Evolutionary conservation across 1,140 invertebrate species (phyloP).

Genomic region (Berghia stephanieae): DNA sequence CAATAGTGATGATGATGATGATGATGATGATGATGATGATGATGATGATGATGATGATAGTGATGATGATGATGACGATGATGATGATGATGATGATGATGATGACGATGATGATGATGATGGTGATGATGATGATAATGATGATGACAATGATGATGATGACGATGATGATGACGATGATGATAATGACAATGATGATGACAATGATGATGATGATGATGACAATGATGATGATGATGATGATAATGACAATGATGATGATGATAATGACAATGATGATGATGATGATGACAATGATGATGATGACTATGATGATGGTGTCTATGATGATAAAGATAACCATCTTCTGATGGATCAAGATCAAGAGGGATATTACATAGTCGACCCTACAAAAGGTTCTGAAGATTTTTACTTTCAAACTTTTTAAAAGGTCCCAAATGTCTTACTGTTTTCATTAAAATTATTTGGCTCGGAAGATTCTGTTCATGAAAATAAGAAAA

Average conservation of each 20-base stretch:
- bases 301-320: too few relatives aligned
- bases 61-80: conserved; percentile 32
- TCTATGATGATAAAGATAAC: too few relatives aligned
- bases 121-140: conserved; percentile 31
- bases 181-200: background rate
- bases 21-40: conserved; percentile 28
- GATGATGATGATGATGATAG: conserved; percentile 23
- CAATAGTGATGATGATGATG: conserved; percentile 11
- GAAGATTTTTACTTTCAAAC: too few relatives aligned
- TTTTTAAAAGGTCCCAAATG: too few relatives aligned
- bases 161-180: background rate
- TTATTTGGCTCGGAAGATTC: too few relatives aligned
- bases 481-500: too few relatives aligned
- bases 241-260: conserved; percentile 3
- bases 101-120: conserved; percentile 28
- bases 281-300: too few relatives aligned
- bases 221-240: background rate
- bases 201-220: conserved; percentile 8
- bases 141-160: background rate
- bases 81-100: conserved; percentile 31
- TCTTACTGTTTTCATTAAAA: too few relatives aligned
- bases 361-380: too few relatives aligned
- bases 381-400: too few relatives aligned
- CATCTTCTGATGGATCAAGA: too few relatives aligned
- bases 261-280: too few relatives aligned